phyloP scores from a whole-genome alignment of 2,797 vertebrate genomes.

The Spheniscus humboldti region DNA sequence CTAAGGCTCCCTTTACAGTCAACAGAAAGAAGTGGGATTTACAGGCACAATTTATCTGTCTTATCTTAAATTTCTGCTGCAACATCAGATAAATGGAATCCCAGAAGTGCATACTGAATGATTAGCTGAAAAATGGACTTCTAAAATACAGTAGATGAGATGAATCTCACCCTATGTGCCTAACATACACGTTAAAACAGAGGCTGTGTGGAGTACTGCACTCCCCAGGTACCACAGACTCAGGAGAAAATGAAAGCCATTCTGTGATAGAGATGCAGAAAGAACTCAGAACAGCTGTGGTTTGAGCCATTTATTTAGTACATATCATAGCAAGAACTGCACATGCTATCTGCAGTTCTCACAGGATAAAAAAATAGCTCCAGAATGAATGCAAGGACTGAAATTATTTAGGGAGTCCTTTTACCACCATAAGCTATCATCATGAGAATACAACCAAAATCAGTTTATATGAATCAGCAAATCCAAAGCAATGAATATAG shows the following conservation, averaged over 20 bases:
- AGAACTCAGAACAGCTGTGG: neutral
- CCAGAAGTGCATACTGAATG: neutral
- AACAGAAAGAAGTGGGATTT: neutral
- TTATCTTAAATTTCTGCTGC: neutral
- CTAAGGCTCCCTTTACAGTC: neutral
- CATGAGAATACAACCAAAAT: neutral
- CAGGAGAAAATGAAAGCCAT: neutral
- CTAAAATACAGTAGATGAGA: neutral
- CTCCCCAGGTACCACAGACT: neutral
- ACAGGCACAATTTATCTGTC: neutral
- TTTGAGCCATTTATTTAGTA: neutral
- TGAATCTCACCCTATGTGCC: neutral
- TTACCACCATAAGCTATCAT: neutral
- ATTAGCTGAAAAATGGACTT: neutral
- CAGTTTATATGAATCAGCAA: constrained; percentile 1
- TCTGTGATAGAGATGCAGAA: neutral
- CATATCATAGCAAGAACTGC: neutral
- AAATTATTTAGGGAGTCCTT: neutral
- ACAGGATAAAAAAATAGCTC: neutral
- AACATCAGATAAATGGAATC: neutral
- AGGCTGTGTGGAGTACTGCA: neutral
- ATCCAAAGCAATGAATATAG: neutral
- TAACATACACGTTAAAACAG: neutral
- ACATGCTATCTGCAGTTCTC: neutral
- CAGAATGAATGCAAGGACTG: neutral